Evolutionary conservation across 2,797 vertebrate genomes (phyloP).

Genomic region (Alectoris magna): DNA sequence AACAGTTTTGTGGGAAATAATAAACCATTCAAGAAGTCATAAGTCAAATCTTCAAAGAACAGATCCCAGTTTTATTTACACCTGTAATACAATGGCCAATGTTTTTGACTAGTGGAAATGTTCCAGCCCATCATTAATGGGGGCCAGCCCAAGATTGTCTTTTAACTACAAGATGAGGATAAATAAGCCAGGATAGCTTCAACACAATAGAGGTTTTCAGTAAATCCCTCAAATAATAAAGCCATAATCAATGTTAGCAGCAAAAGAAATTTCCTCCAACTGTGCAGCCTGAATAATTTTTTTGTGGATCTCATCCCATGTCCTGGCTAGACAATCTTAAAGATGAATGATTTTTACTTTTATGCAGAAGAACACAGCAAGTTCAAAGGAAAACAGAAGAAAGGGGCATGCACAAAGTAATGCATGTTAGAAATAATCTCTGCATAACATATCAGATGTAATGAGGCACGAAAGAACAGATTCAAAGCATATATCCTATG

Average conservation of each 20-base stretch:
- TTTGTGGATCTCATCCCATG: neutral
- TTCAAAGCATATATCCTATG: neutral
- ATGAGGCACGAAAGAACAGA: neutral
- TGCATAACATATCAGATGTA: neutral
- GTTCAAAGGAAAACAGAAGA: slow-evolving; percentile 23
- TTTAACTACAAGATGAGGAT: neutral
- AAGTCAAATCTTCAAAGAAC: neutral
- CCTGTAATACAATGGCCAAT: neutral
- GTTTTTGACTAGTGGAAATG: neutral
- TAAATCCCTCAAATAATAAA: neutral
- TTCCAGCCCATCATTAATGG: neutral
- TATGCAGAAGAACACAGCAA: neutral
- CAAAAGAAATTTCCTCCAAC: neutral
- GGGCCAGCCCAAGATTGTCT: neutral
- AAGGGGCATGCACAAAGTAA: neutral
- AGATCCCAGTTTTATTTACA: neutral
- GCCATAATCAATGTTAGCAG: neutral
- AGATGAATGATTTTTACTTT: neutral
- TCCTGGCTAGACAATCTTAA: neutral
- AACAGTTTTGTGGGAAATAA: neutral
- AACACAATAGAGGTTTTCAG: neutral
- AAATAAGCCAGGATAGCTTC: neutral
- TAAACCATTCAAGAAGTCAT: neutral
- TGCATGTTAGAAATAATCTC: neutral
- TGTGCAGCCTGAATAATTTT: neutral